These are phyloP conservation scores for Halichoeres trimaculatus DNA, from an alignment of 2,113 vertebrate species.

Conservation along the genomic window DNA sequence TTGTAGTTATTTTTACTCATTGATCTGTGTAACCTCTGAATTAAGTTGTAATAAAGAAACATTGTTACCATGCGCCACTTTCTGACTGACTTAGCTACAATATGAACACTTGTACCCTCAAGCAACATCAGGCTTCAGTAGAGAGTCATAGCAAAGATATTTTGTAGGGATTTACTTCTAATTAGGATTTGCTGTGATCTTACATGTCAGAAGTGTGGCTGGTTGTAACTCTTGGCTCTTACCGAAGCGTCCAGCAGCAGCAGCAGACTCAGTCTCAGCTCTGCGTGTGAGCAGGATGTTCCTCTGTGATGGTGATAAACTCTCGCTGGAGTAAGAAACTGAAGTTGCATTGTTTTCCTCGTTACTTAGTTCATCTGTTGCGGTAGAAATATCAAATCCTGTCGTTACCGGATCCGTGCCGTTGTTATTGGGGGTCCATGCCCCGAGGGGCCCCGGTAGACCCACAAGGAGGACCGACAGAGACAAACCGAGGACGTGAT, in stretches of 20 bases:
- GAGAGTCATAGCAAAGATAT: too few species aligned
- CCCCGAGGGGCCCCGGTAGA: conserved; percentile 69
- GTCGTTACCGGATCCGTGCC: conserved; percentile 49
- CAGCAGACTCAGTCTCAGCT: conserved; percentile 32
- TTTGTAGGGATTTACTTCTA: too few species aligned
- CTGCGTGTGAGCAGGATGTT: conserved; percentile 56
- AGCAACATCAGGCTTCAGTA: background rate
- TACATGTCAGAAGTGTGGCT: background rate
- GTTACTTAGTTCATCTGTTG: conserved; percentile 28
- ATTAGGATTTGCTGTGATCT: fast-evolving
- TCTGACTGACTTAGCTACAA: too few species aligned
- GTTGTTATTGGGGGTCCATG: conserved; percentile 62
- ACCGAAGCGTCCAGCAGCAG: conserved; percentile 53
- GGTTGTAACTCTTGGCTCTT: conserved; percentile 57
- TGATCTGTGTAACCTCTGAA: background rate
- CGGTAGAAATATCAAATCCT: conserved; percentile 15
- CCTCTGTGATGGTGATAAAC: conserved; percentile 67
- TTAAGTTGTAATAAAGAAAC: background rate
- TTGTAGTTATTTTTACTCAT: too few species aligned
- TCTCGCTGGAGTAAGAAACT: conserved; percentile 58
- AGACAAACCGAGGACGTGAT: conserved; percentile 65
- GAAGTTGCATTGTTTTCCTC: conserved; percentile 38
- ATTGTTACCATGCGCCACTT: too few species aligned
- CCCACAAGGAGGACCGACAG: conserved; percentile 73
- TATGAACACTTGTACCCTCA: background rate